These are phyloP conservation scores for Scomber scombrus DNA, from an alignment of 2,113 vertebrate species.

Conservation along the genomic window DNA sequence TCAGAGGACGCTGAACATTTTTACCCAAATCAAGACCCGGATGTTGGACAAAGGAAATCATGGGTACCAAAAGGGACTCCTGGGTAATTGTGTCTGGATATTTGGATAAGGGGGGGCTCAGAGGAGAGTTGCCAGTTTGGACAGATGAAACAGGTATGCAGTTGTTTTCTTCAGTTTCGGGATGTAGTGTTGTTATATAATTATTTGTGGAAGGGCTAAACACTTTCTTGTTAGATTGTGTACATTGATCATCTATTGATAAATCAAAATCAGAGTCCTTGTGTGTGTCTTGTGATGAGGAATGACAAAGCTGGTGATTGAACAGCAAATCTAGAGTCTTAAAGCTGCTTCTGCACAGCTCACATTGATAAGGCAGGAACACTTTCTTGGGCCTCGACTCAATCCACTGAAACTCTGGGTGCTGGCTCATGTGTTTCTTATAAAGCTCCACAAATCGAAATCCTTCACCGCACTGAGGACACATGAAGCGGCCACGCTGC, in stretches of 20 bases:
- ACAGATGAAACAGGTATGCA: neutral
- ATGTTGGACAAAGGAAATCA: slow-evolving; percentile 31
- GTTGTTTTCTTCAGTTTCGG: slow-evolving; percentile 11
- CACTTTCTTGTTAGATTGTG: slow-evolving; percentile 8
- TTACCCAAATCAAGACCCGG: slow-evolving; percentile 8
- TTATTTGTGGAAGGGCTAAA: slow-evolving; percentile 1
- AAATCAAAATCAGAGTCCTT: slow-evolving; percentile 49
- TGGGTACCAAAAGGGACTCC: neutral
- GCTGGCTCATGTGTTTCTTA: slow-evolving; percentile 81
- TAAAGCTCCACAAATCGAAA: slow-evolving; percentile 82
- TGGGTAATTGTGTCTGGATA: slow-evolving; percentile 28
- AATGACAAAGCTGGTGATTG: slow-evolving; percentile 82
- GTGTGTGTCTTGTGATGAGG: slow-evolving; percentile 38
- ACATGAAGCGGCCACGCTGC: slow-evolving; percentile 80
- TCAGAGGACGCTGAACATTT: neutral
- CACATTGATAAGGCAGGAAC: slow-evolving; percentile 82
- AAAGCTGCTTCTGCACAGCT: slow-evolving; percentile 80
- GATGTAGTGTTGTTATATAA: neutral
- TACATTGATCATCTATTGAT: slow-evolving; percentile 24
- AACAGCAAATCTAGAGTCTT: slow-evolving; percentile 81
- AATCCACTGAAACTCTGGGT: slow-evolving; percentile 78
- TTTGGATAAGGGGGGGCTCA: slow-evolving; percentile 3
- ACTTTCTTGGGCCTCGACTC: slow-evolving; percentile 57
- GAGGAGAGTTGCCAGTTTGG: neutral
- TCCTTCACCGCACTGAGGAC: slow-evolving; percentile 76